Conservation (phyloP, 2,113 vertebrate species). For the Osmerus eperlanus region DNA sequence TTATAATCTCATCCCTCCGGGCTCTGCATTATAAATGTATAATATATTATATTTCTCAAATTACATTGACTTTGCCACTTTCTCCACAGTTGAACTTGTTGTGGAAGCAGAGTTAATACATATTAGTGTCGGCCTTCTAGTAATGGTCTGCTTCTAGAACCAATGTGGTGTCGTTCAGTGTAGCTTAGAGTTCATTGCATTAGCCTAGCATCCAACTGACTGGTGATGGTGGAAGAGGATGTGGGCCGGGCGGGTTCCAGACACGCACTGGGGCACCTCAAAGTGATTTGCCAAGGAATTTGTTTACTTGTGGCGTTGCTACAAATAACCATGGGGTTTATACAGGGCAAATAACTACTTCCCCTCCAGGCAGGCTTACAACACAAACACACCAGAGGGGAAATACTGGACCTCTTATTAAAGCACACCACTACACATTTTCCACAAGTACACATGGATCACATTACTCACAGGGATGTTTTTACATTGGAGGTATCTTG, state of each 20-base stretch:
- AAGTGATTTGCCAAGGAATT: constrained; percentile 64
- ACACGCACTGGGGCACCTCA: constrained; percentile 32
- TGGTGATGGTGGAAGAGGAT: constrained; percentile 32
- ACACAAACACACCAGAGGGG: constrained; percentile 60
- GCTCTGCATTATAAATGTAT: constrained; percentile 20
- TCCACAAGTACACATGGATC: constrained; percentile 60
- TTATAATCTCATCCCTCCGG: background rate
- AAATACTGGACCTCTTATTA: constrained; percentile 60
- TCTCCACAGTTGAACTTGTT: background rate
- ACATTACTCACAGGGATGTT: constrained; percentile 55
- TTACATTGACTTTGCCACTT: background rate
- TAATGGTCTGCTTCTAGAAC: background rate
- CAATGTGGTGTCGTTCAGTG: too few relatives aligned
- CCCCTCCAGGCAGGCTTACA: constrained; percentile 61
- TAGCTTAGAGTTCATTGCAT: background rate
- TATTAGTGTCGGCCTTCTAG: constrained; percentile 18
- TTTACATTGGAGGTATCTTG: constrained; percentile 30
- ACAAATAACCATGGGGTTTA: constrained; percentile 72
- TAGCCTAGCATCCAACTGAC: background rate
- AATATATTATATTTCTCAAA: constrained; percentile 9
- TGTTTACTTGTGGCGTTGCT: constrained; percentile 73
- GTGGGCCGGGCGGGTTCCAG: constrained; percentile 43
- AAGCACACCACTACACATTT: constrained; percentile 61
- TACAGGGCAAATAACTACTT: constrained; percentile 56
- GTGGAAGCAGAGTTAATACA: constrained; percentile 12